Conservation (phyloP, 2,888 invertebrate genomes). For the Crepidodera aurea region DNA sequence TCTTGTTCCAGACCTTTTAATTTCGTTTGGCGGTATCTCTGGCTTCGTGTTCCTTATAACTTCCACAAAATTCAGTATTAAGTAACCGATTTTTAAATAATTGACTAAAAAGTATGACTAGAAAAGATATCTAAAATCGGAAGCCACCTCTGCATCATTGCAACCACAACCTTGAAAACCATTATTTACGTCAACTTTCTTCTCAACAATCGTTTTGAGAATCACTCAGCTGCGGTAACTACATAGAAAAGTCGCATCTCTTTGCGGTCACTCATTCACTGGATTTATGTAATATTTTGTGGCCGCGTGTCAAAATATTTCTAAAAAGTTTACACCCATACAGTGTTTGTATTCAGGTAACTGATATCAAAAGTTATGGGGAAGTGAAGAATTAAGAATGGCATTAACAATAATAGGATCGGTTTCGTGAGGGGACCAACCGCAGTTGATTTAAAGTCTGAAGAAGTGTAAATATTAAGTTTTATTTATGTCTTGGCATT, state of each 20-base stretch:
- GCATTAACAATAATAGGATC: conserved; percentile 7
- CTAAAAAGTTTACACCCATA: conserved; percentile 15
- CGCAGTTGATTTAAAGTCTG: conserved; percentile 12
- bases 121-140: too few species aligned
- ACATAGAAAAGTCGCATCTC: conserved; percentile 1
- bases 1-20: too few species aligned
- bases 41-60: too few species aligned
- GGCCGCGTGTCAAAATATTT: conserved; percentile 27
- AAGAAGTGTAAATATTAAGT: conserved; percentile 4
- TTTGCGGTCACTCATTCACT: conserved; percentile 23
- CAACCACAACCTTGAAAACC: conserved; percentile 40
- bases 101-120: too few species aligned
- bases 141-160: neutral
- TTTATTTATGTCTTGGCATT: neutral
- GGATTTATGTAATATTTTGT: conserved; percentile 22
- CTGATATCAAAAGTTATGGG: conserved; percentile 18
- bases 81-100: too few species aligned
- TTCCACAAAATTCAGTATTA: too few species aligned
- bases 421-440: conserved; percentile 4
- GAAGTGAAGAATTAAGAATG: conserved; percentile 8
- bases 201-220: conserved; percentile 22
- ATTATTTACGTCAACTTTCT: conserved; percentile 36
- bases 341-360: conserved; percentile 18
- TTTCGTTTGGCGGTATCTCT: too few species aligned
- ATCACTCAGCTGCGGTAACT: conserved; percentile 20